These are phyloP conservation scores for Thera obeliscata DNA, from an alignment of 2,888 invertebrate genomes.

Conservation along the genomic window DNA sequence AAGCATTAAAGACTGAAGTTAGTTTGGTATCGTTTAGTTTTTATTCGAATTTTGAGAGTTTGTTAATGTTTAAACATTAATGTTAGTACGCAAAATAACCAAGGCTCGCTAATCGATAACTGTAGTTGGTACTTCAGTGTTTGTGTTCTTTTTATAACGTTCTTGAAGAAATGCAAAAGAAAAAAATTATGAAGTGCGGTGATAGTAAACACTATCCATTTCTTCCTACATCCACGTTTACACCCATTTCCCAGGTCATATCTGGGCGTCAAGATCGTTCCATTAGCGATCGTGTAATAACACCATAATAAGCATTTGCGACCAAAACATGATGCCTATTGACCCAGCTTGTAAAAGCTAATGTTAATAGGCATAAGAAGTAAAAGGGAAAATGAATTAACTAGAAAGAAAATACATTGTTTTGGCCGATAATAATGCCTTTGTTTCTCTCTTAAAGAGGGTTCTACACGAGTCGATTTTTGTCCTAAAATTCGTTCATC, in stretches of 20 bases:
- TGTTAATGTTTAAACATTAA: too few relatives aligned
- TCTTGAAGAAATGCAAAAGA: too few relatives aligned
- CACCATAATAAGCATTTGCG: conserved; percentile 3
- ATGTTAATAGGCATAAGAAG: neutral
- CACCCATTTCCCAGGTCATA: conserved; percentile 2
- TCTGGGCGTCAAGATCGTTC: conserved; percentile 11
- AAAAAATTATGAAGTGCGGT: too few relatives aligned
- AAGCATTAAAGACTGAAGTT: neutral
- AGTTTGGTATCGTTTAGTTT: neutral
- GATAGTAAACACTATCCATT: neutral
- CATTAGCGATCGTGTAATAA: conserved; percentile 9
- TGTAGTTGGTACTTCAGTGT: too few relatives aligned
- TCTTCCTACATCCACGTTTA: neutral
- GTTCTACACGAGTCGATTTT: too few relatives aligned
- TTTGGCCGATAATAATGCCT: too few relatives aligned
- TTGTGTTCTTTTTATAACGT: too few relatives aligned
- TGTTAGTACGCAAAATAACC: too few relatives aligned
- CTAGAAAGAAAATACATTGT: neutral
- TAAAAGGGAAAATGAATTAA: neutral
- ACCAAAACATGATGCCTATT: conserved; percentile 4
- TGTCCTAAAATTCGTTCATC: neutral
- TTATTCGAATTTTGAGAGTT: neutral
- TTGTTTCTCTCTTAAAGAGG: too few relatives aligned
- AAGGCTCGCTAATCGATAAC: too few relatives aligned
- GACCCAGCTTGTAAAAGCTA: conserved; percentile 5